Evolutionary conservation across 2,888 invertebrate genomes (phyloP), one percentile per base, ranked within the genome.

Genomic region (Pristionchus maxplancki): DNA sequence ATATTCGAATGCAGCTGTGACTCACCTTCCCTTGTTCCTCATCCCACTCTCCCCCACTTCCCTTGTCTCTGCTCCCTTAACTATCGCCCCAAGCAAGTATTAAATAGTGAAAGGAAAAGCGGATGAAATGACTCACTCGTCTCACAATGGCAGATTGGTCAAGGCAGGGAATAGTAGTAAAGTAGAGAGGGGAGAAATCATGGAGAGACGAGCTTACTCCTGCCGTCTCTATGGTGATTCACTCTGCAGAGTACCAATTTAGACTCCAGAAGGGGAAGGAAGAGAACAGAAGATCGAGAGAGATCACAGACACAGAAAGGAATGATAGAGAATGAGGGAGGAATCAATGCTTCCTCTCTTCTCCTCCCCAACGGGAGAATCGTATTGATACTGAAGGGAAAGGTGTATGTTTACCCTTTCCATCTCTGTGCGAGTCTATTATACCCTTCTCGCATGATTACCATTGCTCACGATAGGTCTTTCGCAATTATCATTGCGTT

Each of bases 61-160:
- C 53, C 17, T 53, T 83, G 53, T 83, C 82, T 83, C 53, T 83
- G 44, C 53, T 3, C 6, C 34, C 44, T 24, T 28, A 64, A 40
- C 48, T 20, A 85, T 40, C 64, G 85, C 85, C 85, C 85, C 64
- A 64, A 85, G 85, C 85, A 85, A 62, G 85, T 85, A 85, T 85
- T 85, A 85, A 62, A 85, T 48, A 44, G 64, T 58, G 85, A 64
- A 64, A 85, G 64, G 40, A 53, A 82, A 40, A 85, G 85, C 3
- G 85, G 62, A 85, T 40, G 85, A 64, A 44, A 17, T 85, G 85
- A 85, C 85, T 85, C 85, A 85, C 85, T 64, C 84, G 15, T 44
- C 5, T 78, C 78, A 78, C 53, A 82, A 50, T 82, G 82, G 82
- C 53, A 58, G 53, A 82, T 50, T n/a, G 82, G 53, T 24, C 81